These are phyloP conservation scores for Kradibia gibbosae DNA, from an alignment of 1,140 invertebrate species.

Conservation along the genomic window DNA sequence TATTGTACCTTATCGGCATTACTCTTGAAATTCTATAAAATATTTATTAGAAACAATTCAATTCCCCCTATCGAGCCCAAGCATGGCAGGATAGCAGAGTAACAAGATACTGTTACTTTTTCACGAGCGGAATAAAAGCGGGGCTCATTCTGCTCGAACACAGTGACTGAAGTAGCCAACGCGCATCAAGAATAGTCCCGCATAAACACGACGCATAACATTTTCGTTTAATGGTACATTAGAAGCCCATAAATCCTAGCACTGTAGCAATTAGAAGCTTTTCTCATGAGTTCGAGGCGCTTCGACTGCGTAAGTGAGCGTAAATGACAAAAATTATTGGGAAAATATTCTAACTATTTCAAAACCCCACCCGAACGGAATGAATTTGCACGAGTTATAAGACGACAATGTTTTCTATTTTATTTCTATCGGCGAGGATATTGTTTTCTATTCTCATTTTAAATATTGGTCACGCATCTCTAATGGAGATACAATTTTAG, in stretches of 20 bases:
- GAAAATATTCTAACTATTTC: background rate
- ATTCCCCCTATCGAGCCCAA: constrained; percentile 9
- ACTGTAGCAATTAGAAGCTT: constrained; percentile 41
- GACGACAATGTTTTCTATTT: too few relatives aligned
- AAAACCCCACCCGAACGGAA: too few relatives aligned
- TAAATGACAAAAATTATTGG: constrained; percentile 19
- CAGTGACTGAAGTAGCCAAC: background rate
- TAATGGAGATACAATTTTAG: too few relatives aligned
- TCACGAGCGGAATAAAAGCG: constrained; percentile 32
- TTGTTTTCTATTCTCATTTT: too few relatives aligned
- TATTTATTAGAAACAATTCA: constrained; percentile 46
- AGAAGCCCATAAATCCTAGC: constrained; percentile 19
- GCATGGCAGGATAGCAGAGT: background rate
- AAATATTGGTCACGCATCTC: too few relatives aligned
- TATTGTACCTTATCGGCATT: background rate
- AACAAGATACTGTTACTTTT: background rate
- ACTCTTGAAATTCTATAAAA: constrained; percentile 42
- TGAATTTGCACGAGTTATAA: constrained; percentile 35
- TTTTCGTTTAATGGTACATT: constrained; percentile 46
- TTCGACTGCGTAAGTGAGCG: background rate
- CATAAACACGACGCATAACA: constrained; percentile 30
- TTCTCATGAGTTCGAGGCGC: constrained; percentile 29
- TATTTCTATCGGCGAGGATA: too few relatives aligned
- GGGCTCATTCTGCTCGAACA: background rate
- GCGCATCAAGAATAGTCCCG: constrained; percentile 10